Evolutionary conservation across 1,140 invertebrate genomes (phyloP), one percentile per base, ranked within the genome.

Genomic region (Trichogramma pretiosum): DNA sequence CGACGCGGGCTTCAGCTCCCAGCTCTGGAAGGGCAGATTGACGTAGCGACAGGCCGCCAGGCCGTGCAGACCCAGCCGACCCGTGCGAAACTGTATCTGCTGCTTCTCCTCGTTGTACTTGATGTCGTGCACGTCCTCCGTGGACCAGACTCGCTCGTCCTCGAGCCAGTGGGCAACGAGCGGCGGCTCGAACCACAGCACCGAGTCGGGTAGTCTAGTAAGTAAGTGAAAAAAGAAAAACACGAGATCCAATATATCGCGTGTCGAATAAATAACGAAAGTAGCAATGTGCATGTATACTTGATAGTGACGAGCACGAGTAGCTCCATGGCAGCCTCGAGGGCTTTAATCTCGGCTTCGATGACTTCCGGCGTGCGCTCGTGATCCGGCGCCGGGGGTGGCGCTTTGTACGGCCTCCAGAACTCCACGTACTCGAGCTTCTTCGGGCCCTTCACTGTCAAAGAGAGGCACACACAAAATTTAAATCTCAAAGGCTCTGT

Each of bases 81-180:
- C 84, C 1, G 81, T 85, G 32, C 85, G 73, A 53, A 89, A 87
- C 33, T 81, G 78, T 33, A 89, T 72, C 0, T 75, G 80, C 14
- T 86, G 78, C 56, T 87, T 87, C 52, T 89, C 85, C 59, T 89
- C 87, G 59, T 87, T 89, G 57, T 84, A 89, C 59, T 87, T 87
- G 34, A 84, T 76, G 53, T 91, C 87, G 50, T 88, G 82, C 2
- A 90, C 75, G 56, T 85, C 80, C 43, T 83, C 76, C 2, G 77
- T 86, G 1, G 81, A 82, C 89, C 88, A 92, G 8, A 64, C 60
- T 33, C 70, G 62, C 1, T 75, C 49, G 9, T 39, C 60, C 9
- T 60, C 40, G 19, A 87, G 76, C 87, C 87, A 91, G 46, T 84
- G 79, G 13, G 84, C 86, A 3, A 87, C 79, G 10, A 83, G 73